These are phyloP conservation scores for Tapera naevia DNA, from an alignment of 2,797 vertebrate species.

Conservation along the genomic window DNA sequence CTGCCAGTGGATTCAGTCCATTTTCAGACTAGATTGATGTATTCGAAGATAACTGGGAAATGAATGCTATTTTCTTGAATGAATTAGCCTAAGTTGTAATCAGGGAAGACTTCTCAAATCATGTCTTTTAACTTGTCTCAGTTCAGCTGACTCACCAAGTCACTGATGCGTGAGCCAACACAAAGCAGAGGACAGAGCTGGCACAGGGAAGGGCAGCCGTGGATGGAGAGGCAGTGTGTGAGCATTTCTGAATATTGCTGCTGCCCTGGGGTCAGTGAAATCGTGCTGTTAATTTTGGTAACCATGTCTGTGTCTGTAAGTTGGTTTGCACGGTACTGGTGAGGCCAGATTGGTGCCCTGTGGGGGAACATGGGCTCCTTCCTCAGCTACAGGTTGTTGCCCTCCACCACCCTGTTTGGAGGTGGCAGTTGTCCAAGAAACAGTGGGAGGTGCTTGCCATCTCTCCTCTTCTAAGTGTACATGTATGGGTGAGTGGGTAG, in stretches of 20 bases:
- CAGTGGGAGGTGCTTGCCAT: not conserved
- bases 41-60: not conserved
- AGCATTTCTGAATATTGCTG: fast-evolving
- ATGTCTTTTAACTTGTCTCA: not conserved
- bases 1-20: not conserved
- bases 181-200: not conserved
- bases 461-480: not conserved
- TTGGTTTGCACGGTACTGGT: not conserved
- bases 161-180: fast-evolving
- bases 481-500: fast-evolving
- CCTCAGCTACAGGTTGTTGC: fast-evolving
- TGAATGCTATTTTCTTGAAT: not conserved
- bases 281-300: not conserved
- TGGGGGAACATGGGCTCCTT: fast-evolving
- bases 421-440: not conserved
- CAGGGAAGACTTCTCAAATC: not conserved
- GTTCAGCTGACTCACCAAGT: not conserved
- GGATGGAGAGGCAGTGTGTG: not conserved
- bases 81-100: slow-evolving; percentile 19
- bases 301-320: not conserved
- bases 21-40: not conserved
- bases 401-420: not conserved
- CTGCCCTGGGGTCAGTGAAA: not conserved
- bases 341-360: not conserved
- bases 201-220: not conserved